These are phyloP conservation scores for Pelosia muscerda DNA, from an alignment of 2,888 invertebrate species.

Conservation along the genomic window DNA sequence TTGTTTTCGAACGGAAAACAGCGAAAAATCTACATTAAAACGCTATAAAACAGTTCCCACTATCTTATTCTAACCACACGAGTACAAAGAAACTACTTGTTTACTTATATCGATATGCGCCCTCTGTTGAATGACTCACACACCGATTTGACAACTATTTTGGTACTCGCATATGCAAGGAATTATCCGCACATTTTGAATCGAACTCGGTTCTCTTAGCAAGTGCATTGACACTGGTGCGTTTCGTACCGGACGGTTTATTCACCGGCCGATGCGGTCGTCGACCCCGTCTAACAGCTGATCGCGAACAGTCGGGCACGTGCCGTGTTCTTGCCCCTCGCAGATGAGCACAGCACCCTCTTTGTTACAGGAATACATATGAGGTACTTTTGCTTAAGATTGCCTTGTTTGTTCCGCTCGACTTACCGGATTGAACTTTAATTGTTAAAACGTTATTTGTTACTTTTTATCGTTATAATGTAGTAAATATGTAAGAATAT, in stretches of 20 bases:
- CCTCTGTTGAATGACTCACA: slow-evolving; percentile 42
- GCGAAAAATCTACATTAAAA: neutral
- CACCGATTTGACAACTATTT: slow-evolving; percentile 44
- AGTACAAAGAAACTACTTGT: slow-evolving; percentile 15
- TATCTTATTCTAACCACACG: slow-evolving; percentile 13
- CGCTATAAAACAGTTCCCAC: slow-evolving; percentile 10
- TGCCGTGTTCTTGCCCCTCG: slow-evolving; percentile 52
- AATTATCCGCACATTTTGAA: slow-evolving; percentile 52
- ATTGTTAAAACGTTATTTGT: slow-evolving; percentile 3
- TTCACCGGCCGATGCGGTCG: slow-evolving; percentile 62
- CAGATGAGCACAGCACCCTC: slow-evolving; percentile 41
- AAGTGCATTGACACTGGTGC: slow-evolving; percentile 62
- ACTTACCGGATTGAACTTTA: slow-evolving; percentile 19
- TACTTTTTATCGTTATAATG: neutral
- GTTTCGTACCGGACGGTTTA: slow-evolving; percentile 60
- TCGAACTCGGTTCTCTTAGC: slow-evolving; percentile 49
- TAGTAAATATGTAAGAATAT: neutral
- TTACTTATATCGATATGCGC: slow-evolving; percentile 30
- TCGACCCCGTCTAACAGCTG: slow-evolving; percentile 68
- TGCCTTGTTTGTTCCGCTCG: slow-evolving; percentile 23
- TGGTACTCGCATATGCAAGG: slow-evolving; percentile 42
- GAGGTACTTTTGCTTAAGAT: slow-evolving; percentile 10
- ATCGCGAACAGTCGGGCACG: slow-evolving; percentile 62
- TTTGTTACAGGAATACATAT: slow-evolving; percentile 29
- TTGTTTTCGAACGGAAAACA: neutral